These are phyloP conservation scores for Mirza zaza DNA, from an alignment of 2,113 vertebrate species.

Conservation along the genomic window DNA sequence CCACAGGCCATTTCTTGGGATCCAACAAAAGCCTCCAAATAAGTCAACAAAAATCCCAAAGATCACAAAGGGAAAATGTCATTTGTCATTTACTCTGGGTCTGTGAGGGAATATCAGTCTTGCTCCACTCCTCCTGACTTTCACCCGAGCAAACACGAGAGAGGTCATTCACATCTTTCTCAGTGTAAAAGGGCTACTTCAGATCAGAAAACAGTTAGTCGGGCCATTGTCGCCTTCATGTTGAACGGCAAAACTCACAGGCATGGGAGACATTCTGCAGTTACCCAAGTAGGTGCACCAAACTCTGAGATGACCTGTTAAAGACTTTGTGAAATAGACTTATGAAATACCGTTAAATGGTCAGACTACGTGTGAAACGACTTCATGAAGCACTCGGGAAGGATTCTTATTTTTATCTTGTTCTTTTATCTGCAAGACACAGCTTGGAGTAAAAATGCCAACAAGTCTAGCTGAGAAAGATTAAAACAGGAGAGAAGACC, in stretches of 20 bases:
- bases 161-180: constrained; percentile 83
- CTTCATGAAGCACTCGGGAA: neutral
- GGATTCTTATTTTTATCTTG: neutral
- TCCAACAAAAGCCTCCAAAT: constrained; percentile 96
- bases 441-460: neutral
- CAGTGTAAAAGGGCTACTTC: constrained; percentile 47
- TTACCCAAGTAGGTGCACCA: neutral
- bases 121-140: constrained; percentile 82
- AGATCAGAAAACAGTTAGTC: constrained; percentile 50
- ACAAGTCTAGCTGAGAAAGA: neutral
- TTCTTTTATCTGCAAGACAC: neutral
- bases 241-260: neutral
- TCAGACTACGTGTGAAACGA: accelerated
- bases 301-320: neutral
- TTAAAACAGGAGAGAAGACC: neutral
- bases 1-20: constrained; percentile 93
- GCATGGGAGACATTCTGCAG: neutral
- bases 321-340: neutral
- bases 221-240: neutral
- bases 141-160: constrained; percentile 89
- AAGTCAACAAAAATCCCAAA: constrained; percentile 93
- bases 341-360: too few relatives aligned
- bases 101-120: constrained; percentile 89
- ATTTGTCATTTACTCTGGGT: constrained; percentile 93
- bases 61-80: constrained; percentile 98